Conservation (phyloP, 2,888 invertebrate genomes). For the Graphium colonna region DNA sequence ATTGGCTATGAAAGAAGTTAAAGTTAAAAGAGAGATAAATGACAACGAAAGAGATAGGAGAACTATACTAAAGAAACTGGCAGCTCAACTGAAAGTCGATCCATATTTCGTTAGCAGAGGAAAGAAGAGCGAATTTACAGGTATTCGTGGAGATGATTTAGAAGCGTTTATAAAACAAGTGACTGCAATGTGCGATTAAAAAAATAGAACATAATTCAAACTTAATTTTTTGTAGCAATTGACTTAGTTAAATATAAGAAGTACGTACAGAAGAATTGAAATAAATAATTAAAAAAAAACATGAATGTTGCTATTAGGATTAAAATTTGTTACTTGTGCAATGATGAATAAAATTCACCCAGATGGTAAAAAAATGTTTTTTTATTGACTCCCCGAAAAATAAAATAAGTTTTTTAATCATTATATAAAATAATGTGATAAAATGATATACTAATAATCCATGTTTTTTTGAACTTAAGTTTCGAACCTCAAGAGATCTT, state of each 20-base stretch:
- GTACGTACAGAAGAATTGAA: conserved; percentile 24
- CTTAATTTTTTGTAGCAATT: neutral
- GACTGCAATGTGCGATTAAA: conserved; percentile 53
- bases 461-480: too few species aligned
- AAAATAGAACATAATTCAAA: neutral
- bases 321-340: conserved; percentile 22
- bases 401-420: too few species aligned
- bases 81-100: conserved; percentile 64
- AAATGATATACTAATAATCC: too few species aligned
- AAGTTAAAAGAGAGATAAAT: conserved; percentile 52
- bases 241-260: conserved; percentile 1
- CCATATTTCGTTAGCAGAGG: conserved; percentile 71
- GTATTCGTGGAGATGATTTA: conserved; percentile 37
- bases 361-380: too few species aligned
- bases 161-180: conserved; percentile 54
- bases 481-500: too few species aligned
- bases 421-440: too few species aligned
- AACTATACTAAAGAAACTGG: conserved; percentile 61
- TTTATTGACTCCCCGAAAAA: too few species aligned
- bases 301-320: conserved; percentile 2
- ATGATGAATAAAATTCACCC: conserved; percentile 21
- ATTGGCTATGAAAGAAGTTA: conserved; percentile 40
- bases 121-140: conserved; percentile 47
- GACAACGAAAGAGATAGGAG: conserved; percentile 63
- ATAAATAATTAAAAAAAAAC: neutral